Conservation (phyloP, 2,888 invertebrate species). For the Microplitis deprimator region DNA sequence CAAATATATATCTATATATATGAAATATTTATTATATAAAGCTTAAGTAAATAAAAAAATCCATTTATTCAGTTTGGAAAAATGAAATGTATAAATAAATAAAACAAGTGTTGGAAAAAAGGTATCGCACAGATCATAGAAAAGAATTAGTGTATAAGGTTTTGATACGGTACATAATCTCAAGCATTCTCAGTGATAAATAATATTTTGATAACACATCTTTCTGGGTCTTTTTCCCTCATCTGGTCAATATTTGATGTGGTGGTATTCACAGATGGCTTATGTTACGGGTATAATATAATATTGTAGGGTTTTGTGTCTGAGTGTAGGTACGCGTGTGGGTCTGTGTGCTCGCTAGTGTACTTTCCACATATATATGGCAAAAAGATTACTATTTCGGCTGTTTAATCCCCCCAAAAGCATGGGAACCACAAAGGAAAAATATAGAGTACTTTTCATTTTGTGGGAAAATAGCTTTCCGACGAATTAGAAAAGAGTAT, state of each 20-base stretch:
- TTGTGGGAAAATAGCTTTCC: constrained; percentile 52
- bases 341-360: not conserved
- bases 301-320: not conserved
- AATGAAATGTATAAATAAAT: not conserved
- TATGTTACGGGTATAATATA: constrained; percentile 15
- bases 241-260: constrained; percentile 54
- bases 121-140: constrained; percentile 20
- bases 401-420: constrained; percentile 38
- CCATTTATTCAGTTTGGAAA: no score
- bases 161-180: constrained; percentile 26
- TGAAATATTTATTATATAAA: no score
- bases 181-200: constrained; percentile 43
- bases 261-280: constrained; percentile 41
- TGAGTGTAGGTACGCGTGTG: constrained; percentile 24
- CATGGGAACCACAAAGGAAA: constrained; percentile 48
- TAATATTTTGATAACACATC: constrained; percentile 52
- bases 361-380: constrained; percentile 5
- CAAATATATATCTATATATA: no score
- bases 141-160: constrained; percentile 8
- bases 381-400: constrained; percentile 40
- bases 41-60: no score
- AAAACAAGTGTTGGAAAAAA: constrained; percentile 35
- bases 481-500: constrained; percentile 54
- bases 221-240: constrained; percentile 17
- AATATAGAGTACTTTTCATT: constrained; percentile 59